Conservation (phyloP, 1,140 invertebrate genomes). For the Hirudo medicinalis region DNA sequence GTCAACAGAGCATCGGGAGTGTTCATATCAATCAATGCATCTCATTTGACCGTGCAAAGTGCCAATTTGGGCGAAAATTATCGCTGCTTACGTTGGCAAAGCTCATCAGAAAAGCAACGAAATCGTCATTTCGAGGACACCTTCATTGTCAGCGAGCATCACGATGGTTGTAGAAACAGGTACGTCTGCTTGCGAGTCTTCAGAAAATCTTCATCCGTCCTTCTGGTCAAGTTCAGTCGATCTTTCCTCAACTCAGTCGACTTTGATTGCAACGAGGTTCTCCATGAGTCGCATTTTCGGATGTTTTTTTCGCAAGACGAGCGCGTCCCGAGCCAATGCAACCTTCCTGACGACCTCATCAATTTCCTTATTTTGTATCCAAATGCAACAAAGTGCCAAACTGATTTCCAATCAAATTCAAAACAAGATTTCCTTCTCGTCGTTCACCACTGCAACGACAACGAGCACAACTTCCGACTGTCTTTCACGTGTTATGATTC, state of each 20-base stretch:
- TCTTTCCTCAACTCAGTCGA: slow-evolving; percentile 3
- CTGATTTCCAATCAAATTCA: background rate
- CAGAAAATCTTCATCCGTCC: slow-evolving; percentile 15
- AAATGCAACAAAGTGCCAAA: slow-evolving; percentile 1
- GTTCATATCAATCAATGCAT: background rate
- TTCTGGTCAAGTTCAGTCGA: slow-evolving; percentile 19
- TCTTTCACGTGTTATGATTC: slow-evolving; percentile 15
- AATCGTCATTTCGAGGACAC: slow-evolving; percentile 11
- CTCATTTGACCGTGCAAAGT: background rate
- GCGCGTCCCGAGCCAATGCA: background rate
- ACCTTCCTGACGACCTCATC: slow-evolving; percentile 4
- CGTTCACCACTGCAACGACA: slow-evolving; percentile 9
- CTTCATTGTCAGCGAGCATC: slow-evolving; percentile 20
- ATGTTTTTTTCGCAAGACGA: slow-evolving; percentile 2
- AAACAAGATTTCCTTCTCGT: background rate
- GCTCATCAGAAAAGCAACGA: background rate
- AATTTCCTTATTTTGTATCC: background rate
- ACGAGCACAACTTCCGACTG: background rate
- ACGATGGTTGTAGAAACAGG: slow-evolving; percentile 18
- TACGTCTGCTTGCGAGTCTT: slow-evolving; percentile 18
- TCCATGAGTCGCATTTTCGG: slow-evolving; percentile 11
- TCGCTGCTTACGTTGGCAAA: slow-evolving; percentile 21
- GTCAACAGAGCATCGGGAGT: slow-evolving; percentile 7
- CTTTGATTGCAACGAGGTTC: slow-evolving; percentile 16
- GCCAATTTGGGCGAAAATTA: background rate